These are phyloP conservation scores for Mythimna impura DNA, from an alignment of 2,888 invertebrate genomes.

Conservation along the genomic window DNA sequence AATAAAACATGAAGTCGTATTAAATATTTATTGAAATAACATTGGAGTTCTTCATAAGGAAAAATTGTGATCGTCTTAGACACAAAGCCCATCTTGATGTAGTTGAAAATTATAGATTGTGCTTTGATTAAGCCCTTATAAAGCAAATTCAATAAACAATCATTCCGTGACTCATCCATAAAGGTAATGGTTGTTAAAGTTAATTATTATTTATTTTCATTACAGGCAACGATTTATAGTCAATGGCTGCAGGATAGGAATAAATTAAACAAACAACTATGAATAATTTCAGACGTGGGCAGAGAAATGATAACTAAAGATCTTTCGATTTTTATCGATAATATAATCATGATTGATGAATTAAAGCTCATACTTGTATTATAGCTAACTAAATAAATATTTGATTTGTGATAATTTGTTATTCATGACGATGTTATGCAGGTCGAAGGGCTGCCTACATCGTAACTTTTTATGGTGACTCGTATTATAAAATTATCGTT, in stretches of 20 bases:
- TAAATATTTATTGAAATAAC: slow-evolving; percentile 28
- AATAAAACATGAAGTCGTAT: slow-evolving; percentile 25
- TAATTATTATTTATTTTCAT: slow-evolving; percentile 66
- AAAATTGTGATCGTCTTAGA: slow-evolving; percentile 32
- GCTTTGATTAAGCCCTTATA: slow-evolving; percentile 46
- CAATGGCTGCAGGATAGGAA: slow-evolving; percentile 60
- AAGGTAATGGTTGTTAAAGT: slow-evolving; percentile 52
- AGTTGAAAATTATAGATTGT: slow-evolving; percentile 40
- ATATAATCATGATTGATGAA: slow-evolving; percentile 28
- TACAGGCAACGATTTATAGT: slow-evolving; percentile 64
- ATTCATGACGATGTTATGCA: slow-evolving; percentile 16
- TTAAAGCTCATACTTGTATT: background rate
- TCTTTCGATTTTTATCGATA: slow-evolving; percentile 24
- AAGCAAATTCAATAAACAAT: slow-evolving; percentile 56
- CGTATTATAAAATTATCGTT: slow-evolving; percentile 35
- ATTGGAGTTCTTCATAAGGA: slow-evolving; percentile 30
- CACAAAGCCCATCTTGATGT: slow-evolving; percentile 28
- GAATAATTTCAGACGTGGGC: slow-evolving; percentile 38
- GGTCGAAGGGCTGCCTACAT: slow-evolving; percentile 51
- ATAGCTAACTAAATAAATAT: slow-evolving; percentile 25
- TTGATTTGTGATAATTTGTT: slow-evolving; percentile 31
- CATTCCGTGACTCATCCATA: slow-evolving; percentile 64
- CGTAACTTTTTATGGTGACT: slow-evolving; percentile 49
- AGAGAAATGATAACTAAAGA: slow-evolving; percentile 40
- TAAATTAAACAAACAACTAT: slow-evolving; percentile 54